A percentile compares a stretch with the other conserved stretches of the same genome.
Conservation (phyloP, 2,113 vertebrate genomes). For the Actenoides lindsayi region DNA sequence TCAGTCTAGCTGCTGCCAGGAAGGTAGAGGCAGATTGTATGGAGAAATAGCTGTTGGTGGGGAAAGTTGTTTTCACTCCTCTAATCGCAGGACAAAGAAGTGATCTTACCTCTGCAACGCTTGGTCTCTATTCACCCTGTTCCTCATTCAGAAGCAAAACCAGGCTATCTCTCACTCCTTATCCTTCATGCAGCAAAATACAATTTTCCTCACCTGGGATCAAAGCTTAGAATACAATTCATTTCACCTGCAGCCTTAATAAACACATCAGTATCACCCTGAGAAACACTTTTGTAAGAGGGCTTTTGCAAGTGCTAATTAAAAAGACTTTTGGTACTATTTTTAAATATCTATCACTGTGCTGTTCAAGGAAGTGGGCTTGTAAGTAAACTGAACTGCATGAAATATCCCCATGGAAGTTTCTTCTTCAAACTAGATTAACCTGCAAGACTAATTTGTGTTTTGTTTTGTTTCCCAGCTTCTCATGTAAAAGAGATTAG, state of each 20-base stretch:
- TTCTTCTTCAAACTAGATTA: not conserved
- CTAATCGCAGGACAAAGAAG: not conserved
- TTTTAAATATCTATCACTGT: not conserved
- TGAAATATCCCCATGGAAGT: not conserved
- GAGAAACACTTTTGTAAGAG: not conserved
- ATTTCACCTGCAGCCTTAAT: not conserved
- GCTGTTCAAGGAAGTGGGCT: not conserved
- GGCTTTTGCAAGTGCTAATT: not conserved
- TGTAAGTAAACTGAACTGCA: not conserved
- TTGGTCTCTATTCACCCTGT: not conserved
- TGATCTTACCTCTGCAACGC: not conserved
- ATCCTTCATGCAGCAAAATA: not conserved
- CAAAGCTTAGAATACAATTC: not conserved
- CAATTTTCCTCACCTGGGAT: not conserved
- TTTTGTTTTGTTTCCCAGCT: not conserved
- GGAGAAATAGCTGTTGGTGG: not conserved
- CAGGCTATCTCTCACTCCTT: not conserved
- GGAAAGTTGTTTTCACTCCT: not conserved
- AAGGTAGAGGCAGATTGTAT: accelerated
- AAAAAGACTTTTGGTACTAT: not conserved
- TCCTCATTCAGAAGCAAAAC: not conserved
- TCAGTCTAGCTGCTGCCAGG: not conserved
- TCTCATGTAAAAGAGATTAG: not conserved
- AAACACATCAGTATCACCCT: not conserved
- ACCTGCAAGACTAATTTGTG: not conserved